Percentiles rank a stretch among this genome's conserved stretches.
Conservation (phyloP, 2,113 vertebrate species). For the Arothron firmamentum region DNA sequence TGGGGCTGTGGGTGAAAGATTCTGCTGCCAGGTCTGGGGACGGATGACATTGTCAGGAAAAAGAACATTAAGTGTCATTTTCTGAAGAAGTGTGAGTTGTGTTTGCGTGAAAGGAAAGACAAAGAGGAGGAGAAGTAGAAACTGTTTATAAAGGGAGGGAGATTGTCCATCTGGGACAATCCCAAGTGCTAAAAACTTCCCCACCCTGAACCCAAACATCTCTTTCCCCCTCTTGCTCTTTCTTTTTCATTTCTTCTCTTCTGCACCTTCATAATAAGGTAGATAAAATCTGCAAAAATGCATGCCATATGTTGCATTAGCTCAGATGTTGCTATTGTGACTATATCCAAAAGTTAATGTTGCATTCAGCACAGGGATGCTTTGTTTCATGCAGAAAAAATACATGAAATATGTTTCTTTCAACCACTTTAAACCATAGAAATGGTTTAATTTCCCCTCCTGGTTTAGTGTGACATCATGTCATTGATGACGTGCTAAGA, state of each 20-base stretch:
- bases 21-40: neutral
- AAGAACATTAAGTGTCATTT: conserved; percentile 29
- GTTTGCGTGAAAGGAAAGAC: neutral
- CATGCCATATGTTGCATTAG: neutral
- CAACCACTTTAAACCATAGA: too few relatives aligned
- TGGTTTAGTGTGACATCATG: too few relatives aligned
- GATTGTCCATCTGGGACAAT: conserved; percentile 71
- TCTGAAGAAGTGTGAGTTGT: conserved; percentile 23
- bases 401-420: too few relatives aligned
- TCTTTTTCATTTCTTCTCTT: conserved; percentile 16
- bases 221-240: conserved; percentile 19
- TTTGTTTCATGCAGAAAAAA: too few relatives aligned
- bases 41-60: conserved; percentile 31
- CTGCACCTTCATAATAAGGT: conserved; percentile 28
- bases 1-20: conserved; percentile 8
- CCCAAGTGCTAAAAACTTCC: conserved; percentile 67
- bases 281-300: conserved; percentile 9
- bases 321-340: too few relatives aligned
- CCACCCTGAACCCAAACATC: conserved; percentile 67
- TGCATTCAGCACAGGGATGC: too few relatives aligned
- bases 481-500: too few relatives aligned
- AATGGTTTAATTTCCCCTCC: too few relatives aligned
- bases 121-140: conserved; percentile 10
- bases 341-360: too few relatives aligned
- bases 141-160: conserved; percentile 70